phyloP scores from a whole-genome alignment of 2,888 invertebrate genomes.

The Tolmerus cingulatus region DNA sequence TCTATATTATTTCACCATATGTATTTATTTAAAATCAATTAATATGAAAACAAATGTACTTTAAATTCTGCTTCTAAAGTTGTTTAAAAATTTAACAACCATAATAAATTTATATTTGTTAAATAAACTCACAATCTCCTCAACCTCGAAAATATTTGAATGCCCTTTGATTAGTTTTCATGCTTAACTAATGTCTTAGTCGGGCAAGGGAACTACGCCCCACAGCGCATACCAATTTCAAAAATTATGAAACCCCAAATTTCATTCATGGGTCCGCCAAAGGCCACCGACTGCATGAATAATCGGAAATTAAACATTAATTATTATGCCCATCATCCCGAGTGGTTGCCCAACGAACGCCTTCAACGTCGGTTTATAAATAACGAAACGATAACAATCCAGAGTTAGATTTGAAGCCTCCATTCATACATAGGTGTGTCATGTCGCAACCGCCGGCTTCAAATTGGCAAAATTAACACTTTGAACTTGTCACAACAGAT shows the following conservation, averaged over 20 bases:
- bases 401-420: neutral
- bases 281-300: neutral
- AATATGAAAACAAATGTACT: too few species aligned
- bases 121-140: too few species aligned
- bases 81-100: too few species aligned
- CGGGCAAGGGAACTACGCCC: neutral
- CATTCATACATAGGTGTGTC: constrained; percentile 2
- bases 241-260: neutral
- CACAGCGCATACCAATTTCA: neutral
- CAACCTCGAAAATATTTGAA: neutral
- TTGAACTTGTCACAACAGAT: constrained; percentile 11
- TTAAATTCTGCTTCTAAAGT: too few species aligned
- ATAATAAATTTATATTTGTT: too few species aligned
- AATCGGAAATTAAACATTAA: neutral
- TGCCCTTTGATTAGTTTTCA: neutral
- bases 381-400: constrained; percentile 3
- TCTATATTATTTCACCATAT: too few species aligned
- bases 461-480: constrained; percentile 21
- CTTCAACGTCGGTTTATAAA: neutral
- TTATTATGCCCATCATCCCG: neutral
- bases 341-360: neutral
- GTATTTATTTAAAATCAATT: too few species aligned
- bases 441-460: neutral
- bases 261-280: neutral
- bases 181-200: neutral